Conservation (phyloP, 2,113 vertebrate species). For the Electrona antarctica region DNA sequence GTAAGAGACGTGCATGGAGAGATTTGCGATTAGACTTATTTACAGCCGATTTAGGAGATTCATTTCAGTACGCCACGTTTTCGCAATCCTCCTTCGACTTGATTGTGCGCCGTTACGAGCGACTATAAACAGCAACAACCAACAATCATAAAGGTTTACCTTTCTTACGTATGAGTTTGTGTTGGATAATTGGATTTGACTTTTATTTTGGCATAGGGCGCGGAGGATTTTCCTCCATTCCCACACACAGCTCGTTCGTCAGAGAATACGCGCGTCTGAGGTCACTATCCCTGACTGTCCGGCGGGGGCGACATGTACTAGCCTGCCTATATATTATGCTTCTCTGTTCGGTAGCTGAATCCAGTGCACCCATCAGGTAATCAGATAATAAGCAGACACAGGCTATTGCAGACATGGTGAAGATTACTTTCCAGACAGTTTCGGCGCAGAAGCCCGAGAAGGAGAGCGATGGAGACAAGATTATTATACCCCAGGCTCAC, state of each 20-base stretch:
- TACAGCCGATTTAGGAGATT: too few relatives aligned
- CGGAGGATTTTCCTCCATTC: conserved; percentile 63
- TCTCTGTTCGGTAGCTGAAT: conserved; percentile 30
- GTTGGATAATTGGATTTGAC: not conserved
- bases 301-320: conserved; percentile 55
- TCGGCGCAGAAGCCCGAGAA: conserved; percentile 85
- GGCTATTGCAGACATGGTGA: conserved; percentile 82
- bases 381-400: conserved; percentile 30
- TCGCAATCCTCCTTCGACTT: too few relatives aligned
- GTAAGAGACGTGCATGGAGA: conserved; percentile 40
- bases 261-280: conserved; percentile 65
- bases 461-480: conserved; percentile 74
- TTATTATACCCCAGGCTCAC: conserved; percentile 78
- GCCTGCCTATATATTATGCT: conserved; percentile 57
- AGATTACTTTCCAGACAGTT: conserved; percentile 87
- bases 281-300: conserved; percentile 53
- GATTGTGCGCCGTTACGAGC: too few relatives aligned
- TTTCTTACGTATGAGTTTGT: too few relatives aligned
- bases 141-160: too few relatives aligned
- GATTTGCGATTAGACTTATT: too few relatives aligned
- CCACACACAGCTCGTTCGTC: conserved; percentile 71
- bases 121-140: too few relatives aligned
- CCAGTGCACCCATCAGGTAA: conserved; percentile 43
- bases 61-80: too few relatives aligned
- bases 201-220: conserved; percentile 69